Conservation (phyloP, 2,888 invertebrate genomes). For the Drosophila prolongata region DNA sequence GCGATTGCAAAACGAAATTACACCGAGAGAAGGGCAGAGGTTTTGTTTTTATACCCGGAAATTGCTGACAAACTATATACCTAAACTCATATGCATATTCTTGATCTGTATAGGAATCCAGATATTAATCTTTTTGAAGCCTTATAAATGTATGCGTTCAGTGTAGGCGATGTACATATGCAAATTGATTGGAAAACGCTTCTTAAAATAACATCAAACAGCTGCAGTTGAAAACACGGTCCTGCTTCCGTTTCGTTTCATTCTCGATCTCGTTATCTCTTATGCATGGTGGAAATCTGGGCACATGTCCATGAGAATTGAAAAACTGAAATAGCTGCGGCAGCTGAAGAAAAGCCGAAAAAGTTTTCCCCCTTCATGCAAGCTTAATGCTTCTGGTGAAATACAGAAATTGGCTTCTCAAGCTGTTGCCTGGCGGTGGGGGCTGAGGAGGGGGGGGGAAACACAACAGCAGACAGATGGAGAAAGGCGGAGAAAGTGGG, state of each 20-base stretch:
- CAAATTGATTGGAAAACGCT: conserved; percentile 18
- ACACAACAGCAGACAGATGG: conserved; percentile 20
- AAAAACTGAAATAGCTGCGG: conserved; percentile 5
- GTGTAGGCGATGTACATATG: not conserved
- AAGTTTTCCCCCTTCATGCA: conserved; percentile 38
- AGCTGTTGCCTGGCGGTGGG: conserved; percentile 33
- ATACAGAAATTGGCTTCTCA: conserved; percentile 41
- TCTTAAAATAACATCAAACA: conserved; percentile 24
- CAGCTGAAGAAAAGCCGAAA: conserved; percentile 3
- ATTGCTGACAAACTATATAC: too few relatives aligned
- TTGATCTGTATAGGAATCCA: too few relatives aligned
- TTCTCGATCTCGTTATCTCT: conserved; percentile 23
- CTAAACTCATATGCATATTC: too few relatives aligned
- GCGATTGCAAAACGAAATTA: not conserved
- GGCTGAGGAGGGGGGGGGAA: conserved; percentile 1
- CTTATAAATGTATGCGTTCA: not conserved
- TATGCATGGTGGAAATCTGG: conserved; percentile 47
- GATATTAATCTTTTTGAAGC: not conserved
- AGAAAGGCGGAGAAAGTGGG: not conserved
- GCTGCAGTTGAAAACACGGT: conserved; percentile 24
- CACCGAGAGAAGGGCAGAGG: not conserved
- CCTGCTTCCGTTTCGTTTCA: not conserved
- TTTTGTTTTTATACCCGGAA: too few relatives aligned
- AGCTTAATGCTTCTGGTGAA: conserved; percentile 34
- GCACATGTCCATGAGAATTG: conserved; percentile 39